These are phyloP conservation scores for Lepidocolaptes lacrymiger DNA, from an alignment of 2,797 vertebrate genomes.

Conservation along the genomic window DNA sequence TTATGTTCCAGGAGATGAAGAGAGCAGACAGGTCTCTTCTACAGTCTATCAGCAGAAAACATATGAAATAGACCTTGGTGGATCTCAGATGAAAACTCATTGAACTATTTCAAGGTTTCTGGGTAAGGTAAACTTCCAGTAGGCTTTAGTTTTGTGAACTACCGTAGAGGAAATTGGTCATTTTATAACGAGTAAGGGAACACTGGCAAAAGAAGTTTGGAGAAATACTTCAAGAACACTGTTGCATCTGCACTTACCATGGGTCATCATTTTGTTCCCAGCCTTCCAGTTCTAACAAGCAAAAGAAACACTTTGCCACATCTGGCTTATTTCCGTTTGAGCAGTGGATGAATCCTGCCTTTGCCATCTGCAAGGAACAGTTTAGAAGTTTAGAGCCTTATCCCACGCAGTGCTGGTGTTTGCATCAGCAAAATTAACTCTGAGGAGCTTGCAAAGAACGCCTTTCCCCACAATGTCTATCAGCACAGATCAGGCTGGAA, in stretches of 20 bases:
- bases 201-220: neutral
- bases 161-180: neutral
- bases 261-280: conserved; percentile 87
- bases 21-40: neutral
- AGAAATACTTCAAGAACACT: neutral
- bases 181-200: neutral
- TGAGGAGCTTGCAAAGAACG: neutral
- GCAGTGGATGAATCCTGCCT: conserved; percentile 83
- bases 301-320: conserved; percentile 84
- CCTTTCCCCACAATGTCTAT: neutral
- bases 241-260: conserved; percentile 59
- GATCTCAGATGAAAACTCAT: neutral
- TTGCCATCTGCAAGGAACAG: conserved; percentile 80
- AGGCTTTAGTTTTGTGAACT: neutral
- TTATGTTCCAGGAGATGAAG: neutral
- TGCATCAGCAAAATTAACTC: neutral
- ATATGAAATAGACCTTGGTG: neutral
- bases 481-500: neutral
- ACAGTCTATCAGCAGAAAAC: neutral
- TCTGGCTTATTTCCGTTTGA: conserved; percentile 80
- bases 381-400: neutral
- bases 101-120: neutral
- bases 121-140: neutral
- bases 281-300: conserved; percentile 84
- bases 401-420: fast-evolving